Percentiles rank a stretch among this genome's conserved stretches.
phyloP scores from a whole-genome alignment of 2,113 vertebrate species.

The Poeciliopsis turrubarensis region DNA sequence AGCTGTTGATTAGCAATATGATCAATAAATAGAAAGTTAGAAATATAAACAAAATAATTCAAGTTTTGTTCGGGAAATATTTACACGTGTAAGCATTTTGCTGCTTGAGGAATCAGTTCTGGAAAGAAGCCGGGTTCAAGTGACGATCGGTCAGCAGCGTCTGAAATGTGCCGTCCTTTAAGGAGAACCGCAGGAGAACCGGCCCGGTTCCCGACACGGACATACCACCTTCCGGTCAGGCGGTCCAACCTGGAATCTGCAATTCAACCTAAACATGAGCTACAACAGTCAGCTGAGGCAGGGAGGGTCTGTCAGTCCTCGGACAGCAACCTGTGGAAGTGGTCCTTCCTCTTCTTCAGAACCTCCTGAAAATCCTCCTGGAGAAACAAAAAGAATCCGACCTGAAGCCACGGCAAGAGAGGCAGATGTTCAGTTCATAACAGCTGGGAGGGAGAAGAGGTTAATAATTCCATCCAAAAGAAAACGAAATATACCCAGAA shows the following conservation, averaged over 20 bases:
- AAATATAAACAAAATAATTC: slow-evolving; percentile 47
- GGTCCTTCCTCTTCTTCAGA: slow-evolving; percentile 78
- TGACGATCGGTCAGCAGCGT: slow-evolving; percentile 26
- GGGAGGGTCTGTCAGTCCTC: slow-evolving; percentile 62
- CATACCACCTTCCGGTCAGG: not conserved
- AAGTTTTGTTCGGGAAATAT: slow-evolving; percentile 27
- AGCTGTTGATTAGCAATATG: slow-evolving; percentile 31
- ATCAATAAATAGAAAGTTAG: slow-evolving; percentile 58
- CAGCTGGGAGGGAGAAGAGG: not conserved
- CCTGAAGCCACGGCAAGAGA: slow-evolving; percentile 26
- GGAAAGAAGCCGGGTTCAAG: not conserved
- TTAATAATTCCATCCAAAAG: no score
- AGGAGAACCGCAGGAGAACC: slow-evolving; percentile 16
- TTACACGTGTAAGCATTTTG: slow-evolving; percentile 22
- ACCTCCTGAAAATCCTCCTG: slow-evolving; percentile 80
- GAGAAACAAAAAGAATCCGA: slow-evolving; percentile 49
- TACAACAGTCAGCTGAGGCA: slow-evolving; percentile 29
- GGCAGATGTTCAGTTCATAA: slow-evolving; percentile 39
- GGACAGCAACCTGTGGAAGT: slow-evolving; percentile 67
- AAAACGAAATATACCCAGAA: no score
- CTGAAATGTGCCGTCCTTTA: slow-evolving; percentile 33
- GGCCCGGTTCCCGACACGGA: slow-evolving; percentile 9
- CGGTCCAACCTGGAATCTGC: slow-evolving; percentile 14
- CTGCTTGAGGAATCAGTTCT: slow-evolving; percentile 36
- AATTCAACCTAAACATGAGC: slow-evolving; percentile 21